Evolutionary conservation across 2,797 vertebrate species (phyloP).

Genomic region (Emydoidea blandingii): DNA sequence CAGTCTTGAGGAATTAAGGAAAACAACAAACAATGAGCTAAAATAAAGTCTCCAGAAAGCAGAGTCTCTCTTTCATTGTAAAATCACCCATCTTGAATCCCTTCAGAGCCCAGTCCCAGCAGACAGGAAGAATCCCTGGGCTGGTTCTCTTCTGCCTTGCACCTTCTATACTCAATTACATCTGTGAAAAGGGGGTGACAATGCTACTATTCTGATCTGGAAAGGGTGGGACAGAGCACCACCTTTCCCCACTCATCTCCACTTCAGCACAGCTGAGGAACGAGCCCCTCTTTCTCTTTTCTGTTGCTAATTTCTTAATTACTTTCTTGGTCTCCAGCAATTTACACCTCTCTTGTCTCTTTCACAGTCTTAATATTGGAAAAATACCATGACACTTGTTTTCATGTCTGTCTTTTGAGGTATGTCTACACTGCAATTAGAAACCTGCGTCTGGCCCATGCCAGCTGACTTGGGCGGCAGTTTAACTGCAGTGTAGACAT

Average conservation of each 20-base stretch:
- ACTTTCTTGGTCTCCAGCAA: neutral
- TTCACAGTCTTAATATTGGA: neutral
- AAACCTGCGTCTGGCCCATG: neutral
- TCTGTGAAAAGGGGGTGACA: neutral
- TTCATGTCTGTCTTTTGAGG: neutral
- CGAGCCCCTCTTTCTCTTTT: neutral
- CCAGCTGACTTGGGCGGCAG: neutral
- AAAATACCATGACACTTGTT: neutral
- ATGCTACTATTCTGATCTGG: neutral
- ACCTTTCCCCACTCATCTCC: rapidly evolving
- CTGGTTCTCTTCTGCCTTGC: neutral
- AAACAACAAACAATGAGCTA: neutral
- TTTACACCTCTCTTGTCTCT: neutral
- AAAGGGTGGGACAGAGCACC: neutral
- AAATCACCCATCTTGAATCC: neutral
- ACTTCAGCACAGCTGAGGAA: neutral
- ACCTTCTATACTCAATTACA: neutral
- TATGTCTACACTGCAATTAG: neutral
- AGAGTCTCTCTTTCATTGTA: neutral
- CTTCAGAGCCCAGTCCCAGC: neutral
- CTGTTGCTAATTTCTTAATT: neutral
- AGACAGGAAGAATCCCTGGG: neutral
- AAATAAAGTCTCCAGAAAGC: neutral
- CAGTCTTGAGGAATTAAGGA: neutral
- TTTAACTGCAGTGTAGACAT: neutral